Base-by-base conservation (phyloP, 1,140 invertebrate species). In the Dolichoris vasculosae region DNA sequence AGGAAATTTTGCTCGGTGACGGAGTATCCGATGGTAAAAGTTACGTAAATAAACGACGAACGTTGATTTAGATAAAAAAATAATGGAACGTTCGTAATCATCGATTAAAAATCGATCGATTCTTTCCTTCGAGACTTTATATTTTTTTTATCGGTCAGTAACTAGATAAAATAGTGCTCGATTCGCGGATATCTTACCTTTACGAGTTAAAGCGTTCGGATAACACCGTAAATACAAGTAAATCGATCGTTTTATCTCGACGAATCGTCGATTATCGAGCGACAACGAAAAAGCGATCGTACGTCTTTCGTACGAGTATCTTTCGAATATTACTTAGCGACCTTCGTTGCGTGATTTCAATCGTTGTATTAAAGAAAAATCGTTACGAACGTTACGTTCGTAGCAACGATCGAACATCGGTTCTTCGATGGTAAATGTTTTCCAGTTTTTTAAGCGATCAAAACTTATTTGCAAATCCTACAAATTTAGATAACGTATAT, bases 81-180 rank as follows among this genome's bases (percentile, higher is more conserved):
- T 1, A 71, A 59, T 7, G 32, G 32, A 71, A 71, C 40, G n/a
- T 3, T 40, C 7, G 0, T 40, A 71, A 40, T 40, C 13, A 71
- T 71, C 67, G 9, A 71, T 69, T 23, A 17, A 26, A 40, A 71
- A 71, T 71, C 40, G 35, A 71, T 71, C 2, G 6, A 40, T 35
- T 69, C 38, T 71, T 23, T 23, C 35, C 40, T 43, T 0, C 3
- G n/a, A 2, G n/a, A 43, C 20, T n/a, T n/a, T n/a, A 13, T 1
- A 73, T 73, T 73, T 43, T 69, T 38, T 43, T 73, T n/a, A 73
- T 73, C 69, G n/a, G 43, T 73, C 69, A 43, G 43, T 32, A 43
- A 73, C 17, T 73, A 73, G 69, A 73, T 73, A 40, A 71, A 71
- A 32, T 7, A 69, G 30, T 69, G 15, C 3, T 23, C 38, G 0